Base-by-base conservation (phyloP, 1,140 invertebrate species). In the Pseudomyrmex gracilis region DNA sequence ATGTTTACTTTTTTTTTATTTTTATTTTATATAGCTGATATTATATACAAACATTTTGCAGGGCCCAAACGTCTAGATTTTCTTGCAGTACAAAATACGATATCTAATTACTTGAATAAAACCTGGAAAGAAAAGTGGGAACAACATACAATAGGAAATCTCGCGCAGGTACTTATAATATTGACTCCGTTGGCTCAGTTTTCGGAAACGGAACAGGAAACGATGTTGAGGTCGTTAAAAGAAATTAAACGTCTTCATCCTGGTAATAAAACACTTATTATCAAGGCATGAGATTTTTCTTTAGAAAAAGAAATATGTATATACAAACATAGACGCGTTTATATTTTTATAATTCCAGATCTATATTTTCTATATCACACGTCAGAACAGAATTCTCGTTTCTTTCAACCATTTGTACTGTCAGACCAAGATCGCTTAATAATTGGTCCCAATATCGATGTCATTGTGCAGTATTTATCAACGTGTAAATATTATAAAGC, bases 291-390 rank as follows among this genome's bases (percentile, higher is more conserved):
- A 12, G 43, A 47, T n/a, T 20, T 47, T 64, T 77, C n/a, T 34
- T 34, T 34, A 34, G 34, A 34, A 34, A 7, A 34, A 34, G 4
- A 34, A 34, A 34, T 34, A 7, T n/a, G n/a, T 34, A 34, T 34
- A 7, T 34, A 34, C 0, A 34, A 7, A 34, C 34, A 34, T 5
- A 34, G 34, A 34, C 5, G 34, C 5, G 34, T 64, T 15, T n/a
- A 53, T 58, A 67, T 76, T 83, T 66, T 43, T 17, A 55, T 71
- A n/a, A 83, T 83, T 86, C 10, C 53, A 92, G 92, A 93, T 68
- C 63, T 90, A 34, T 55, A 90, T 49, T 89, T 92, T 73, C 3
- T 93, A n/a, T 93, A 92, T 76, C 92, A 89, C 20, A 86, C 83
- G 12, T 86, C 85, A 0, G 74, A 87, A 68, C 68, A 82, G 10